Evolutionary conservation across 1,140 invertebrate genomes (phyloP), one percentile per base, ranked within the genome.

Genomic region (Aethina tumida): DNA sequence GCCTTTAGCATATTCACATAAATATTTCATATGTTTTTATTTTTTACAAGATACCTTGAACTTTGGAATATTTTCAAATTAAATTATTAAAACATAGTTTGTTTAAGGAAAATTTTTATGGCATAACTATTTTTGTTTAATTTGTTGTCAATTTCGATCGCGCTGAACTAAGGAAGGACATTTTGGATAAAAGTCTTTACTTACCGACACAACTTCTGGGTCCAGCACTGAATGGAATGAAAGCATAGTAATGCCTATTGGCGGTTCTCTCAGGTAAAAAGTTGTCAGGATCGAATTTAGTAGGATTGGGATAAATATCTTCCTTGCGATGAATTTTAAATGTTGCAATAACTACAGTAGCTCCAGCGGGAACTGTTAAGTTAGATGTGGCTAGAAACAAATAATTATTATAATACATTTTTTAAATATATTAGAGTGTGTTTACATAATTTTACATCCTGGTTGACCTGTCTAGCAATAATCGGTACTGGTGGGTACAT

Each of bases 151-250:
- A n/a, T n/a, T 33, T 4, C 5, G 1, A 1, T 13, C 31, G 7
- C n/a, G n/a, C n/a, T n/a, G n/a, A n/a, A n/a, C n/a, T n/a, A n/a
- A n/a, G n/a, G 2, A 35, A 35, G 9, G 5, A 24, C 15, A 34
- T 4, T 26, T 18, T 25, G 10, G 7, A 19, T 8, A 37, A 5
- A 24, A 13, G 14, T 24, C n/a, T 14, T 30, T 29, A 58, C 67
- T 67, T 52, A 83, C 80, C 85, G 17, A 86, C 81, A 52, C 83
- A 86, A 60, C 80, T 83, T 35, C 78, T 72, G 2, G 82, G 81
- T 9, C 87, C 88, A 45, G 88, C 87, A 39, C 84, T 87, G 67
- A 93, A 93, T 2, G 88, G 88, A 33, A 92, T 77, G 51, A 79
- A 92, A 20, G 83, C 71, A 58, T 86, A 93, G 49, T 88, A 88